These are phyloP conservation scores for Eudorcas thomsonii DNA, from an alignment of 2,113 vertebrate genomes.

Conservation along the genomic window DNA sequence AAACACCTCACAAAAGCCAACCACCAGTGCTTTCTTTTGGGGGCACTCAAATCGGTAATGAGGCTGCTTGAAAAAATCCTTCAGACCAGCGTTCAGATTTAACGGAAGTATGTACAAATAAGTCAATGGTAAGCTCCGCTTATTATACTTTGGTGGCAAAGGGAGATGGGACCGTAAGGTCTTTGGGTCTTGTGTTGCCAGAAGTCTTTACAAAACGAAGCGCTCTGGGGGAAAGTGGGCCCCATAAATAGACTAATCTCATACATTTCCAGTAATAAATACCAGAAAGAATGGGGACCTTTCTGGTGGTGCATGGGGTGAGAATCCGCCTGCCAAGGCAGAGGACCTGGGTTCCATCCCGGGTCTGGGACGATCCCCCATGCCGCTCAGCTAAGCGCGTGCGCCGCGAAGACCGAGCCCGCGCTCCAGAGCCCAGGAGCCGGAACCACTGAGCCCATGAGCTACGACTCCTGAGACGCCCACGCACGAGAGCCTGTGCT, in stretches of 20 bases:
- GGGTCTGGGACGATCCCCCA: rapidly evolving
- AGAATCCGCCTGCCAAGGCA: background rate
- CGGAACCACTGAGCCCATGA: rapidly evolving
- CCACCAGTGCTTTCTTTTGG: background rate
- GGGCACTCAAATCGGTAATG: background rate
- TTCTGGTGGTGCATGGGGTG: background rate
- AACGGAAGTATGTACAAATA: background rate
- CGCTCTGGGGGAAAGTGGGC: rapidly evolving
- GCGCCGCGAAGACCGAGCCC: rapidly evolving
- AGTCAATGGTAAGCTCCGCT: rapidly evolving
- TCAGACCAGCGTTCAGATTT: background rate
- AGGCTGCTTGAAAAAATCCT: background rate
- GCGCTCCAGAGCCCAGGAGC: background rate
- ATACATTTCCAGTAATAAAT: background rate
- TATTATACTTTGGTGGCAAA: background rate
- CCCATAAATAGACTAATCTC: background rate
- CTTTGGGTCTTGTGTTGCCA: rapidly evolving
- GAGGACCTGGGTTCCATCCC: background rate
- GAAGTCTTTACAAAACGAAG: background rate
- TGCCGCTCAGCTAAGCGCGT: rapidly evolving
- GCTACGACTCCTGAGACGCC: background rate
- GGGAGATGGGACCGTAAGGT: background rate
- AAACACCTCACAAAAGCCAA: background rate
- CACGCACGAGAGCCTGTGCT: rapidly evolving
- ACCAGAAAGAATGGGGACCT: background rate